phyloP scores from a whole-genome alignment of 2,888 invertebrate genomes.

The Heliconius cydno region DNA sequence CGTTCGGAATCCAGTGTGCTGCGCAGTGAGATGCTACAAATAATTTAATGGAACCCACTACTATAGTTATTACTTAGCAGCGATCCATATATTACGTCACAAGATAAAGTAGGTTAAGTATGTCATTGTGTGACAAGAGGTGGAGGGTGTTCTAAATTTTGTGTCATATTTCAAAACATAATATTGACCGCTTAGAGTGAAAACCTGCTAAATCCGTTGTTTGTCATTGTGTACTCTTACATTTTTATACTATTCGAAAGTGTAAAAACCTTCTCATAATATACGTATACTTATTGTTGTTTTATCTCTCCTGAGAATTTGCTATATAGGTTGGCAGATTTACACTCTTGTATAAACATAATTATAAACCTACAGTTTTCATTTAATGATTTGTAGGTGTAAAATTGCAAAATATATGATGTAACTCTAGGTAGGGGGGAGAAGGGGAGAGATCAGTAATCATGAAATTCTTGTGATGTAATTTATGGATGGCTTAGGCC shows the following conservation, averaged over 20 bases:
- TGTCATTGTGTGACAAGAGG: not conserved
- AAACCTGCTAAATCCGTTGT: no score
- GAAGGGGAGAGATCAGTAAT: not conserved
- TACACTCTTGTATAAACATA: not conserved
- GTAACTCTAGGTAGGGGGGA: not conserved
- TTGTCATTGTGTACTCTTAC: no score
- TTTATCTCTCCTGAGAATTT: no score
- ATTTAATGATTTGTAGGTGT: not conserved
- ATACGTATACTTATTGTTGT: no score
- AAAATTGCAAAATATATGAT: not conserved
- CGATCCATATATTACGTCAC: not conserved
- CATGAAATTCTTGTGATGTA: not conserved
- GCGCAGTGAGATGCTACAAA: constrained; percentile 83
- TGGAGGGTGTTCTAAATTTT: not conserved
- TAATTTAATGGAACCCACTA: constrained; percentile 80
- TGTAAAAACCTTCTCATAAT: no score
- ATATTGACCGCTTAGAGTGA: no score
- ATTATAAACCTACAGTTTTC: not conserved
- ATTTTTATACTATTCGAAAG: no score
- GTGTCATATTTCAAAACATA: not conserved
- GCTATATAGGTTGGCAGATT: no score
- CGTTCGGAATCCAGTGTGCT: constrained; percentile 77
- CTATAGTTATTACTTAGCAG: constrained; percentile 72
- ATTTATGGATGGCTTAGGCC: constrained; percentile 47
- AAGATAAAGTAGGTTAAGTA: not conserved